Evolutionary conservation across 1,140 invertebrate genomes (phyloP).

Genomic region (Drosophila mojavensis): DNA sequence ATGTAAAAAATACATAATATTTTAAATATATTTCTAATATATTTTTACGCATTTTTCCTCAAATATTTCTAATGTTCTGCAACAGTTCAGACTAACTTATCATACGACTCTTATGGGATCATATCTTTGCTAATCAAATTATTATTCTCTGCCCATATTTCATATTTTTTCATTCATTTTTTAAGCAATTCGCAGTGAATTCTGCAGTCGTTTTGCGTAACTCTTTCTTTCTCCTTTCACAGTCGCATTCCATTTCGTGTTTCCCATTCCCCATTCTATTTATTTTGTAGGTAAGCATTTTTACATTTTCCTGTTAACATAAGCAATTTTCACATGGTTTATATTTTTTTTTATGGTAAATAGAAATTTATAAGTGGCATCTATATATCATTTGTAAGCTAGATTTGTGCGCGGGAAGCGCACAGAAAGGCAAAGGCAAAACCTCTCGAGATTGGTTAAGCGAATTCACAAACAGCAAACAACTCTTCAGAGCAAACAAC

Average conservation of each 20-base stretch:
- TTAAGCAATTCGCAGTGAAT: background rate
- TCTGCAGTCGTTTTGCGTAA: background rate
- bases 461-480: too few species aligned
- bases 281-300: slow-evolving; percentile 9
- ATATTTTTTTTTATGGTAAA: slow-evolving; percentile 52
- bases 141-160: background rate
- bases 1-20: too few species aligned
- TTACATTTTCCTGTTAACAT: slow-evolving; percentile 33
- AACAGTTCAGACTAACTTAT: too few species aligned
- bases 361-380: slow-evolving; percentile 58
- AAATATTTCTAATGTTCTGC: too few species aligned
- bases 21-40: too few species aligned
- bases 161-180: background rate
- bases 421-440: background rate
- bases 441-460: too few species aligned
- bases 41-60: too few species aligned
- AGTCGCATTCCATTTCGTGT: too few species aligned
- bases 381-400: slow-evolving; percentile 61
- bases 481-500: too few species aligned
- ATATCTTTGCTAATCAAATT: too few species aligned
- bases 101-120: too few species aligned
- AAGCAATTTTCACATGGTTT: slow-evolving; percentile 50
- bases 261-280: background rate
- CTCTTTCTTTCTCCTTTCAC: too few species aligned
- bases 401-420: slow-evolving; percentile 29